Evolutionary conservation across 64 coral and sea anemone species (phyloP).

Genomic region (Astreopora myriophthalma): DNA sequence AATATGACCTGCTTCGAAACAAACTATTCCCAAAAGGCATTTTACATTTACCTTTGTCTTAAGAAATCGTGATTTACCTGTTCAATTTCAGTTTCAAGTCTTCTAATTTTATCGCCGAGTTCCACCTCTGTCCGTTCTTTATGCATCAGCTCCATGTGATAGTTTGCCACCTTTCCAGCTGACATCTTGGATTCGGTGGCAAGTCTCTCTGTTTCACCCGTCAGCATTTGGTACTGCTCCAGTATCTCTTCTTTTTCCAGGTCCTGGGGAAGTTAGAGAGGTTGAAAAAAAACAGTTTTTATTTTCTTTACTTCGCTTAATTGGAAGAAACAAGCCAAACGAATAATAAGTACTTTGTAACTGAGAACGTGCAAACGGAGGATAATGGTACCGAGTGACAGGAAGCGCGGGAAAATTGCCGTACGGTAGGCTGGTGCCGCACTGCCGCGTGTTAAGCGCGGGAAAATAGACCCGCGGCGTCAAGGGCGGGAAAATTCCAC

Average conservation of each 20-base stretch:
- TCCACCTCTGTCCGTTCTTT: conserved; percentile 81
- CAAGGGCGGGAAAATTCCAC: neutral
- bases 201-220: conserved; percentile 83
- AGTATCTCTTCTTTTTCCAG: conserved; percentile 96
- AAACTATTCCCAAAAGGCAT: too few relatives aligned
- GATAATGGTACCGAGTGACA: too few relatives aligned
- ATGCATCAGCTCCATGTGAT: conserved; percentile 81
- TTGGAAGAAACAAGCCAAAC: neutral
- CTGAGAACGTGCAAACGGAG: too few relatives aligned
- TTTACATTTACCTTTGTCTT: neutral
- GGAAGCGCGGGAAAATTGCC: neutral
- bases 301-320: neutral
- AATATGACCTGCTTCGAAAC: too few relatives aligned
- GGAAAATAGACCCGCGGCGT: neutral
- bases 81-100: conserved; percentile 86
- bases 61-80: conserved; percentile 57
- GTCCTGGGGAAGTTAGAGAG: conserved; percentile 47
- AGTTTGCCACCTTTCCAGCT: conserved; percentile 79
- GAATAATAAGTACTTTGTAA: too few relatives aligned
- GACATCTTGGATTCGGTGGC: conserved; percentile 80
- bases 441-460: neutral
- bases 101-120: conserved; percentile 74
- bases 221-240: conserved; percentile 87
- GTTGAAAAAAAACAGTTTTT: neutral
- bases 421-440: too few relatives aligned